These are phyloP conservation scores for Sphaerophoria taeniata DNA, from an alignment of 2,888 invertebrate genomes.

Conservation along the genomic window DNA sequence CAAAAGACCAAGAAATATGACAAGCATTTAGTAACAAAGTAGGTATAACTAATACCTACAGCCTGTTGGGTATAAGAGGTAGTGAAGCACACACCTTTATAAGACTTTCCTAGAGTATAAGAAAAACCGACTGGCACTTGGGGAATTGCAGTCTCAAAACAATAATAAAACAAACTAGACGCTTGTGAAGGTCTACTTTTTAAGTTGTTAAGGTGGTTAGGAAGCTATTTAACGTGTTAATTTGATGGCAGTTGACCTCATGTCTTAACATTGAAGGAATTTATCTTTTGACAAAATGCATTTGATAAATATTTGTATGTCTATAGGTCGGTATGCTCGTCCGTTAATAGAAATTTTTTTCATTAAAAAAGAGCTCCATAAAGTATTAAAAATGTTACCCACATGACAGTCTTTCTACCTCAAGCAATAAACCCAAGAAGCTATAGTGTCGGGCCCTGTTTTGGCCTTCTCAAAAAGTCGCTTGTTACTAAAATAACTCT, in stretches of 20 bases:
- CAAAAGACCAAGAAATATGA: background rate
- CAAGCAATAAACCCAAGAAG: too few relatives aligned
- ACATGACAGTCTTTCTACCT: too few relatives aligned
- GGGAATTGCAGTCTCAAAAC: slow-evolving; percentile 22
- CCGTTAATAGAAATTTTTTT: too few relatives aligned
- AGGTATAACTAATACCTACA: background rate
- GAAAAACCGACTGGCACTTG: slow-evolving; percentile 11
- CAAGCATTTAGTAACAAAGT: background rate
- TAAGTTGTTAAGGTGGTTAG: background rate
- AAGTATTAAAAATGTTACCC: too few relatives aligned
- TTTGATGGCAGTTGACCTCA: background rate
- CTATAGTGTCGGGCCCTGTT: too few relatives aligned
- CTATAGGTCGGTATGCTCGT: too few relatives aligned
- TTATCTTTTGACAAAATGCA: background rate
- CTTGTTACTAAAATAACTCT: too few relatives aligned
- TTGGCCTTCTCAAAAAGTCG: too few relatives aligned
- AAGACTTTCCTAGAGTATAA: background rate
- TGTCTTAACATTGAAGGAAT: slow-evolving; percentile 14
- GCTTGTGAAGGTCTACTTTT: background rate
- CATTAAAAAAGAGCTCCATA: too few relatives aligned
- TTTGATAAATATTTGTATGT: too few relatives aligned
- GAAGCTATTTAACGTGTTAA: background rate
- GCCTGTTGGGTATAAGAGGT: slow-evolving; percentile 46
- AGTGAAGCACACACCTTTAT: background rate
- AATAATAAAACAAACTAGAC: slow-evolving; percentile 26